Evolutionary conservation across 2,113 vertebrate genomes (phyloP), one percentile per base, ranked within the genome.

Genomic region (Phalacrocorax pelagicus): DNA sequence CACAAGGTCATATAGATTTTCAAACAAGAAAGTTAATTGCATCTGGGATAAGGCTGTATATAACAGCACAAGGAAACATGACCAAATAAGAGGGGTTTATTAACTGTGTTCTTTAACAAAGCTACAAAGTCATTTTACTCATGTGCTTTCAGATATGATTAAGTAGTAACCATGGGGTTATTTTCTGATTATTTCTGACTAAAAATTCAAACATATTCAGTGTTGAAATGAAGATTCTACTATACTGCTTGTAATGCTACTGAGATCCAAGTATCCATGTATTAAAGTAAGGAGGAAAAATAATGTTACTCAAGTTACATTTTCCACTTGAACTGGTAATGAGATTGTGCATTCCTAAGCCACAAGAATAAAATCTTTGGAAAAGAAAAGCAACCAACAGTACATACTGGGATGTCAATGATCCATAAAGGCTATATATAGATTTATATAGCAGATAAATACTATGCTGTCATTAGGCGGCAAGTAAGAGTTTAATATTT

Each of bases 261-360:
- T 69, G 73, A 94, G 36, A 71, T 70, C n/a, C 46, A 65, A 90
- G 21, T 36, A 67, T 63, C 24, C 30, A 10, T 80, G 17, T 81
- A 89, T 79, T 92, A 94, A 88, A 92, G 67, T 74, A 94, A 92
- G 47, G 52, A 94, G 82, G 65, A 89, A 92, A 58, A 73, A 84
- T 83, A 92, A 83, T 65, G 49, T 87, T 94, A 75, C 73, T 91
- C 69, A 79, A 87, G 86, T 73, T 92, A 81, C 55, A 85, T 96
- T 97, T 97, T 94, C 91, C 95, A 96, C 62, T 94, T 94, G 91
- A 94, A 81, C 80, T 86, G 66, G 61, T 66, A 97, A 82, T 58
- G 27, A 69, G 58, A 94, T 89, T 94, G 66, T 82, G 42, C 36
- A 36, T 95, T 94, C 27, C 49, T 79, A 91, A 92, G 17, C 49